Evolutionary conservation across 2,113 vertebrate species (phyloP).

Genomic region (Apodemus sylvaticus): DNA sequence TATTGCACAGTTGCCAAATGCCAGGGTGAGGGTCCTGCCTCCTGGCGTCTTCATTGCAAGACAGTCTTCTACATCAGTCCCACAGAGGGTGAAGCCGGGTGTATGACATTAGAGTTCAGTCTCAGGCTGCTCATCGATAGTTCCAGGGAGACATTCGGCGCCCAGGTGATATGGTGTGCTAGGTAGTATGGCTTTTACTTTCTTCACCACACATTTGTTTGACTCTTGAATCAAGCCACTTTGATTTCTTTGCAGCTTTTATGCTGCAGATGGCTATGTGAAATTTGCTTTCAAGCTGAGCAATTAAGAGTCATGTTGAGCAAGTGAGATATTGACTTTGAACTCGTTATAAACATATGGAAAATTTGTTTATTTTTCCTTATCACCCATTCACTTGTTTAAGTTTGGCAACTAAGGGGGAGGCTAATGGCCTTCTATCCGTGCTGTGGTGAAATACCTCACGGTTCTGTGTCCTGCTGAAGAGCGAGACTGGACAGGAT

Average conservation of each 20-base stretch:
- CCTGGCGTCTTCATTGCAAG: rapidly evolving
- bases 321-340: neutral
- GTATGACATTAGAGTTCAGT: neutral
- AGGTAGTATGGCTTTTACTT: neutral
- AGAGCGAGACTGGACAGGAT: neutral
- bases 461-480: neutral
- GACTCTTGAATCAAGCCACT: neutral
- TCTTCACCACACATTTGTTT: neutral
- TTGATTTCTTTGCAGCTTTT: neutral
- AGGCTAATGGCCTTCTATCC: neutral
- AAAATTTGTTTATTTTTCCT: constrained; percentile 14
- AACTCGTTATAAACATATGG: neutral
- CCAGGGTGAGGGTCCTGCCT: neutral
- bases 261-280: neutral
- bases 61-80: neutral
- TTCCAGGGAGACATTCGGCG: neutral
- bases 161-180: too few species aligned
- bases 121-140: neutral
- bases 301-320: neutral
- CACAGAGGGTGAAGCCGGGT: neutral
- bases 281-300: constrained; percentile 11
- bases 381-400: neutral
- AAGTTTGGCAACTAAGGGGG: neutral
- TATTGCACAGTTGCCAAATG: rapidly evolving
- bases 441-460: neutral